These are phyloP conservation scores for Oxygymnocypris stewartii DNA, from an alignment of 2,113 vertebrate species.

Conservation along the genomic window DNA sequence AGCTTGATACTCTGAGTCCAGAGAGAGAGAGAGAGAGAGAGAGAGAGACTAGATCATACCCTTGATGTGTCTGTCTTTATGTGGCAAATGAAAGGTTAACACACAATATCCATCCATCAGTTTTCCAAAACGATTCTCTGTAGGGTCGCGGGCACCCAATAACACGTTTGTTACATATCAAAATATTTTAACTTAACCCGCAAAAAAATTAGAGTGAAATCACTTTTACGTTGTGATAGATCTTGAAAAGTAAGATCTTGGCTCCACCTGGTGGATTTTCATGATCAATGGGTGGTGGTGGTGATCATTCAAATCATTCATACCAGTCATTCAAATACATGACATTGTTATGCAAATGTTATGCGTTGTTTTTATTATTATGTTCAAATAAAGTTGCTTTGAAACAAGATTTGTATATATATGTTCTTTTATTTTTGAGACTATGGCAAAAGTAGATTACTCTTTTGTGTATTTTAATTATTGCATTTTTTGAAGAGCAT, in stretches of 20 bases:
- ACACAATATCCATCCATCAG: neutral
- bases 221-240: neutral
- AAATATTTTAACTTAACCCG: neutral
- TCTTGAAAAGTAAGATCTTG: neutral
- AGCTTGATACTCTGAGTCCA: neutral
- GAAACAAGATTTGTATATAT: neutral
- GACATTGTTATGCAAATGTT: no score
- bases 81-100: neutral
- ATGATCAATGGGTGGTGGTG: neutral
- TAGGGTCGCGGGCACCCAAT: neutral
- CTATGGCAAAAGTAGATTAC: neutral
- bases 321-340: no score
- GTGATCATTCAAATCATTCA: no score
- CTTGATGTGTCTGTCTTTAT: neutral
- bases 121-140: neutral
- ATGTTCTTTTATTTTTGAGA: no score
- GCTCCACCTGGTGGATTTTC: neutral
- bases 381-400: neutral
- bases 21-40: neutral
- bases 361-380: neutral
- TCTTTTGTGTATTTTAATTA: neutral
- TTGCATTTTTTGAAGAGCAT: neutral
- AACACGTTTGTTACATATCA: neutral
- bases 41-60: neutral
- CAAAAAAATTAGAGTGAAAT: neutral